phyloP scores from a whole-genome alignment of 2,797 vertebrate genomes.

The Enteromius anoplus region DNA sequence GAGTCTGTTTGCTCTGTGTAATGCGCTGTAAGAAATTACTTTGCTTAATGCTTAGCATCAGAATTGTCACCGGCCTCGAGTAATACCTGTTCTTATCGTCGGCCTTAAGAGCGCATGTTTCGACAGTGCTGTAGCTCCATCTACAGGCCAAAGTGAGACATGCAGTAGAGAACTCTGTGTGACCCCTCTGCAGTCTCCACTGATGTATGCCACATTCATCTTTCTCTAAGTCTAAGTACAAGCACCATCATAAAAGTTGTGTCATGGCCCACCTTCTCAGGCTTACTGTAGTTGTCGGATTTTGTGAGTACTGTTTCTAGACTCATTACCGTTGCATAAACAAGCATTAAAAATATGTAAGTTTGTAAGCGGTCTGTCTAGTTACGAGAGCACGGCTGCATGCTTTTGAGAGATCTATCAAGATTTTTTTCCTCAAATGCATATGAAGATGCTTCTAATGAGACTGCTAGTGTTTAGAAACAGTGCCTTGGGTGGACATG shows the following conservation, averaged over 20 bases:
- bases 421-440: constrained; percentile 67
- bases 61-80: constrained; percentile 14
- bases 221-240: constrained; percentile 73
- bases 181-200: constrained; percentile 79
- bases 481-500: constrained; percentile 53
- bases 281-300: constrained; percentile 74
- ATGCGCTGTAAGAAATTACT: constrained; percentile 42
- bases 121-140: constrained; percentile 79
- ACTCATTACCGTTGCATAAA: constrained; percentile 82
- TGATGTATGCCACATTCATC: constrained; percentile 82
- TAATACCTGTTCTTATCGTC: constrained; percentile 25
- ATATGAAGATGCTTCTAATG: constrained; percentile 70
- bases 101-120: constrained; percentile 12
- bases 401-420: constrained; percentile 72
- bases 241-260: constrained; percentile 76
- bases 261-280: constrained; percentile 71
- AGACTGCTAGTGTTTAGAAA: constrained; percentile 69
- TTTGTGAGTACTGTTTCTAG: constrained; percentile 73
- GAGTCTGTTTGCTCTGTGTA: constrained; percentile 34
- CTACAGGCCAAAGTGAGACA: constrained; percentile 70
- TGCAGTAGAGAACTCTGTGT: constrained; percentile 80
- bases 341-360: constrained; percentile 67
- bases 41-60: constrained; percentile 22
- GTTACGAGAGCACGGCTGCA: constrained; percentile 69
- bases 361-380: constrained; percentile 66